Evolutionary conservation across 1,140 invertebrate species (phyloP).

Genomic region (Hylyphantes graminicola): DNA sequence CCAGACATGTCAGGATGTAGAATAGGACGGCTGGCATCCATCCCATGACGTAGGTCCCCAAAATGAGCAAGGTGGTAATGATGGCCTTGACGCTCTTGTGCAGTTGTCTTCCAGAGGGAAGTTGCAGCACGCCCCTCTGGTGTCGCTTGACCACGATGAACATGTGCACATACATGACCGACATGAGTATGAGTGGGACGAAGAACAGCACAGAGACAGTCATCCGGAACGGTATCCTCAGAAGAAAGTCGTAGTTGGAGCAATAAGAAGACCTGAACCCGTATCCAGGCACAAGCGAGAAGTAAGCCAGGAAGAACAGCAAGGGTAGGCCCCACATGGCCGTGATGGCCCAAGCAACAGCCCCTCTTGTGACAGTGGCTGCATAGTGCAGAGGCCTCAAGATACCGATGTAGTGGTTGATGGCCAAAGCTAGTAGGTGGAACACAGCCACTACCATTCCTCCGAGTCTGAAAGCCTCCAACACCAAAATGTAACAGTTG

Average conservation of each 20-base stretch:
- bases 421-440: slow-evolving; percentile 76
- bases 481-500: slow-evolving; percentile 66
- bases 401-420: slow-evolving; percentile 79
- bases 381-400: slow-evolving; percentile 74
- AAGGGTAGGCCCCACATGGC: slow-evolving; percentile 73
- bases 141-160: slow-evolving; percentile 72
- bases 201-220: slow-evolving; percentile 67
- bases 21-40: slow-evolving; percentile 71
- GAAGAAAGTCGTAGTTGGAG: slow-evolving; percentile 37
- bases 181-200: slow-evolving; percentile 72
- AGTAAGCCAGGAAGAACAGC: slow-evolving; percentile 70
- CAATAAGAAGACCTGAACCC: slow-evolving; percentile 67
- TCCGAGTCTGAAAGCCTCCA: slow-evolving; percentile 72
- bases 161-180: slow-evolving; percentile 74
- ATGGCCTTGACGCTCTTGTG: slow-evolving; percentile 74
- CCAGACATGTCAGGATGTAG: slow-evolving; percentile 71
- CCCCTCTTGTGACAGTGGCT: slow-evolving; percentile 65
- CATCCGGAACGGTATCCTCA: slow-evolving; percentile 68
- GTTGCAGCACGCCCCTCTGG: slow-evolving; percentile 68
- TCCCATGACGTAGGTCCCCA: slow-evolving; percentile 64
- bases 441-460: slow-evolving; percentile 74
- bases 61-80: slow-evolving; percentile 76
- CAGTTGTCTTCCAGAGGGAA: slow-evolving; percentile 27
- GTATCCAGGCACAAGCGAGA: slow-evolving; percentile 68
- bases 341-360: slow-evolving; percentile 68